Percentiles rank a stretch among this genome's conserved stretches.
Evolutionary conservation across 2,797 vertebrate genomes (phyloP).

Genomic region (Acestrorhynchus altus): DNA sequence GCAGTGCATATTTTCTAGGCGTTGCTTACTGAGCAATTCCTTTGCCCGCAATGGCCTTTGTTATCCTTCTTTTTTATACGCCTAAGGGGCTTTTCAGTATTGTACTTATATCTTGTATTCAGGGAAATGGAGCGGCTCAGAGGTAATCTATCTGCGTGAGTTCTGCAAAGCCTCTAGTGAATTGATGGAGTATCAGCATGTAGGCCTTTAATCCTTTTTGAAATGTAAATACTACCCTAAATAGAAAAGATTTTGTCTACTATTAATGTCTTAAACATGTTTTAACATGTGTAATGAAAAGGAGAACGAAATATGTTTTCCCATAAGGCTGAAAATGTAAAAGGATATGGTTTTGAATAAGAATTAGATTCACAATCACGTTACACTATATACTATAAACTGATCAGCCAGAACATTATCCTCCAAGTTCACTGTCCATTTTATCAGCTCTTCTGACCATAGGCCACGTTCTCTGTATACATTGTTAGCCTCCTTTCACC

Average conservation of each 20-base stretch:
- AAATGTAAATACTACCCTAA: slow-evolving; percentile 6
- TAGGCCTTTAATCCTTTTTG: slow-evolving; percentile 30
- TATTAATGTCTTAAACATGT: slow-evolving; percentile 4
- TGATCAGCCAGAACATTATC: too few relatives aligned
- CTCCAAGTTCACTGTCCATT: too few relatives aligned
- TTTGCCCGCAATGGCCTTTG: slow-evolving; percentile 2
- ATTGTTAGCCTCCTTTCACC: too few relatives aligned
- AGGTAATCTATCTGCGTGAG: neutral
- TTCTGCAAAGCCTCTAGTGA: neutral
- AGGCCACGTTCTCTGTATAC: too few relatives aligned
- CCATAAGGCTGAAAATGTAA: neutral
- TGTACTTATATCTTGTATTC: slow-evolving; percentile 18
- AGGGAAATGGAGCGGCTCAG: neutral
- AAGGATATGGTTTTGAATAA: neutral
- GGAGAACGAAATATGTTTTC: neutral
- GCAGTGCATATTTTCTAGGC: neutral
- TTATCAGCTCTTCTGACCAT: too few relatives aligned
- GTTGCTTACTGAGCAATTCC: neutral
- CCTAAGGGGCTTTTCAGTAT: neutral
- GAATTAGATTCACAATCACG: neutral
- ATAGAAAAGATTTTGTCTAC: neutral
- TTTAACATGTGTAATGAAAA: neutral
- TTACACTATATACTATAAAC: neutral
- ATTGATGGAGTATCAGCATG: slow-evolving; percentile 3
- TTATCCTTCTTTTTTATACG: neutral